Evolutionary conservation across 2,888 invertebrate species (phyloP), one percentile per base, ranked within the genome.

Genomic region (Oxytorus armatus): DNA sequence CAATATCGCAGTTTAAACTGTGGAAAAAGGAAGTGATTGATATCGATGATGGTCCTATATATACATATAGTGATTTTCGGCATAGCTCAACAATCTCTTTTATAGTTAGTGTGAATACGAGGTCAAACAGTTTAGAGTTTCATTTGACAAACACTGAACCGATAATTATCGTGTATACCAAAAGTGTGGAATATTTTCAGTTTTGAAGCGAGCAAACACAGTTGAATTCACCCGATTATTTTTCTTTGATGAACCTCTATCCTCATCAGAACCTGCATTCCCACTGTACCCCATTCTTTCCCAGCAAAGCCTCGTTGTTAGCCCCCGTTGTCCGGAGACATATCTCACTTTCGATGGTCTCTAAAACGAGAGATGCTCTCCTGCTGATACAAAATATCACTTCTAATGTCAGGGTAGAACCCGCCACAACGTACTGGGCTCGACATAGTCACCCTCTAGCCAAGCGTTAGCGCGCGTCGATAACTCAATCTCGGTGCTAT

Each of bases 341-440:
- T 55, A 77, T 70, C 55, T 66, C 57, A 42, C 23, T 74, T 55
- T 39, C n/a, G 55, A 39, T 49, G 57, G 33, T 53, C 65, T 65
- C 23, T 70, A 66, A 81, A 76, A 79, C 8, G 44, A 63, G 69
- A 68, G 59, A 18, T 74, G 33, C 68, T 77, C 65, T 74, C 65
- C 23, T 44, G 65, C 57, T 77, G 25, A 57, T 21, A 84, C 87
- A 85, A 88, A 86, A 88, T 89, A 88, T 89, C 86, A 86, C 86
- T 83, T 85, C 86, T 83, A 84, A 88, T 88, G 88, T 86, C 85
- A 86, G 86, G 88, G 88, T 61, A 23, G 61, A 59, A 39, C 63
- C 55, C 47, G 49, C 49, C 51, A 63, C 63, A 80, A 55, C 76
- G 47, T 51, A 61, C 47, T 44, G 51, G 25, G 39, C 44, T 63